Conservation (phyloP, 2,113 vertebrate genomes). For the Colossoma macropomum region DNA sequence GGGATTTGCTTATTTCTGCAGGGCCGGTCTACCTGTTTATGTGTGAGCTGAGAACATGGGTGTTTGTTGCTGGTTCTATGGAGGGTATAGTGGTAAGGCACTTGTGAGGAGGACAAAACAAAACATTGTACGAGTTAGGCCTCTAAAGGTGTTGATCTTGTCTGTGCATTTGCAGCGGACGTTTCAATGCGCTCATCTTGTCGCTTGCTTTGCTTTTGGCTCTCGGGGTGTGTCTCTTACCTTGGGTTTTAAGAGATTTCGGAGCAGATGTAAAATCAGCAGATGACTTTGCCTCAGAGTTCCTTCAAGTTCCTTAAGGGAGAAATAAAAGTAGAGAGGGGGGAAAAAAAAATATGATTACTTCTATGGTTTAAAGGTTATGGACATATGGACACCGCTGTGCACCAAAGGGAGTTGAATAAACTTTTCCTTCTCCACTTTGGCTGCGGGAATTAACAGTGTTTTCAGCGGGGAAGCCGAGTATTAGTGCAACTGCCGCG, state of each 20-base stretch:
- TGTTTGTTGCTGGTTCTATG: constrained; percentile 28
- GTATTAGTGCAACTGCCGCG: constrained; percentile 61
- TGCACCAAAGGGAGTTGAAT: constrained; percentile 59
- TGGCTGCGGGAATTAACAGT: constrained; percentile 65
- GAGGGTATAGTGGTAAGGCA: neutral
- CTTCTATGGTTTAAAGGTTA: constrained; percentile 68
- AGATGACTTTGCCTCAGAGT: constrained; percentile 43
- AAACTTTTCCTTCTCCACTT: constrained; percentile 62
- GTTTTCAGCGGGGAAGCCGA: constrained; percentile 67
- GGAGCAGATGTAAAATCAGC: constrained; percentile 49
- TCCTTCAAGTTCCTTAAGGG: constrained; percentile 53
- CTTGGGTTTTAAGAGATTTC: constrained; percentile 19
- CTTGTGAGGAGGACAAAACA: neutral
- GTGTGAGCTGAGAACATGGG: neutral
- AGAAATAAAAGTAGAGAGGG: constrained; percentile 44
- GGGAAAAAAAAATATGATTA: constrained; percentile 56
- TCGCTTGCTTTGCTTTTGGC: neutral
- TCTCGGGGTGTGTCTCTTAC: constrained; percentile 8
- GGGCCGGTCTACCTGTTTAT: constrained; percentile 30
- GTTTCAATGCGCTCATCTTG: neutral
- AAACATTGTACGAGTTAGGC: neutral
- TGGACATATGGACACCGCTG: constrained; percentile 58
- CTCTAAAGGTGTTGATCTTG: neutral
- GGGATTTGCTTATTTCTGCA: constrained; percentile 17
- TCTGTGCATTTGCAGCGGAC: neutral